Evolutionary conservation across 2,113 vertebrate genomes (phyloP).

Genomic region (Gnathonemus echidnorhynchus): DNA sequence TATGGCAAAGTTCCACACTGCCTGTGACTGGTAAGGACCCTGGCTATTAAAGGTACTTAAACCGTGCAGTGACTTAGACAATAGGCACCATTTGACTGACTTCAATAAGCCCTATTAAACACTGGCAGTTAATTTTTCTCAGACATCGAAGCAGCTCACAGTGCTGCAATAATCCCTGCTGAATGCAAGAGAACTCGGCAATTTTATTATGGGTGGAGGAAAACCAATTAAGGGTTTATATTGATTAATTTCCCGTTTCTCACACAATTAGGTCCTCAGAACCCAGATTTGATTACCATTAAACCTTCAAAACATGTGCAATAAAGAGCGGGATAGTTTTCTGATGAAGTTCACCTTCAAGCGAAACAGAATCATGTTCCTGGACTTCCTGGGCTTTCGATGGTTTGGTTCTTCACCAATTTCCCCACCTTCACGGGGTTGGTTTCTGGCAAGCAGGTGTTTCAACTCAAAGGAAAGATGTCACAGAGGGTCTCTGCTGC

Average conservation of each 20-base stretch:
- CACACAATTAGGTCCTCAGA: neutral
- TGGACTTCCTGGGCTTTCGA: neutral
- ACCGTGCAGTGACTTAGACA: neutral
- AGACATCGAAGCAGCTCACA: neutral
- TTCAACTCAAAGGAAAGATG: neutral
- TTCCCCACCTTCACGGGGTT: neutral
- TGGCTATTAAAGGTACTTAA: neutral
- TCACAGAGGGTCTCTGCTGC: neutral
- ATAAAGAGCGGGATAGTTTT: neutral
- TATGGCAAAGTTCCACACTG: neutral
- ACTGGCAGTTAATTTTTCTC: neutral
- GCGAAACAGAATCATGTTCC: neutral
- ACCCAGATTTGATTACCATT: slow-evolving; percentile 1
- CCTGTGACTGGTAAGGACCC: neutral
- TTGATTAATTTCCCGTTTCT: neutral
- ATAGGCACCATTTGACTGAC: neutral
- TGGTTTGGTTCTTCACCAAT: neutral
- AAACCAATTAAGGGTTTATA: neutral
- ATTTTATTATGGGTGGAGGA: neutral
- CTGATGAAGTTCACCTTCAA: neutral
- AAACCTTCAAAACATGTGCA: neutral
- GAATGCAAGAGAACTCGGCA: neutral
- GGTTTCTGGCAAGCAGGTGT: neutral
- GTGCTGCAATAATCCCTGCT: neutral
- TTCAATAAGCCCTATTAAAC: neutral